Evolutionary conservation across 2,888 invertebrate species (phyloP).

Genomic region (Acleris holmiana): DNA sequence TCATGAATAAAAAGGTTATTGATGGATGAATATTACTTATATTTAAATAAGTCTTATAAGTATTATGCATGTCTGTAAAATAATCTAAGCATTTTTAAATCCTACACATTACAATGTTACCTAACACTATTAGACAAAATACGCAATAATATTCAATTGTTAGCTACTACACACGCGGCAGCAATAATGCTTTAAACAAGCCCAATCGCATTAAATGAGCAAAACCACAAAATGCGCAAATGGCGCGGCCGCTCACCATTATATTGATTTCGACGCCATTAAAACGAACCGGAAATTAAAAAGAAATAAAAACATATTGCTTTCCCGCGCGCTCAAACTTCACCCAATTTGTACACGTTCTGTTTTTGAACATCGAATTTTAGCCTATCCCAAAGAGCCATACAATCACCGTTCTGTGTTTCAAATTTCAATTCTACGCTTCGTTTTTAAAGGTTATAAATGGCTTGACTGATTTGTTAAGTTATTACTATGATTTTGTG

Average conservation of each 20-base stretch:
- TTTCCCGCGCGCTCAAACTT: constrained; percentile 80
- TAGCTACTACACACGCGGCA: constrained; percentile 49
- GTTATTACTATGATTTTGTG: constrained; percentile 50
- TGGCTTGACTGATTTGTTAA: constrained; percentile 18
- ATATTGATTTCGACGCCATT: constrained; percentile 84
- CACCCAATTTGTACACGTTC: constrained; percentile 80
- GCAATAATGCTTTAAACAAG: constrained; percentile 55
- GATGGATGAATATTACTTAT: too few species aligned
- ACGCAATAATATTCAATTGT: constrained; percentile 7
- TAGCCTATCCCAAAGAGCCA: constrained; percentile 52
- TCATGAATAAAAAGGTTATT: not conserved
- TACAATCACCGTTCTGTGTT: constrained; percentile 40
- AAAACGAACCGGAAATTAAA: constrained; percentile 83
- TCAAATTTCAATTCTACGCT: constrained; percentile 46
- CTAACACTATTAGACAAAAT: not conserved
- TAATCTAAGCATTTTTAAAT: too few species aligned
- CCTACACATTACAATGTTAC: too few species aligned
- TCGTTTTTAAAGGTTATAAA: constrained; percentile 30
- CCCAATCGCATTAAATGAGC: constrained; percentile 77
- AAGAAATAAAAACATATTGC: constrained; percentile 84
- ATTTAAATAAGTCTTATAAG: too few species aligned
- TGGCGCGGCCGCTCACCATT: constrained; percentile 76
- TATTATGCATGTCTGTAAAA: too few species aligned
- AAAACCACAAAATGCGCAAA: constrained; percentile 81
- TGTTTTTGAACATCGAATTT: constrained; percentile 70